Evolutionary conservation across 1,140 invertebrate genomes (phyloP).

Genomic region (Eueides isabella): DNA sequence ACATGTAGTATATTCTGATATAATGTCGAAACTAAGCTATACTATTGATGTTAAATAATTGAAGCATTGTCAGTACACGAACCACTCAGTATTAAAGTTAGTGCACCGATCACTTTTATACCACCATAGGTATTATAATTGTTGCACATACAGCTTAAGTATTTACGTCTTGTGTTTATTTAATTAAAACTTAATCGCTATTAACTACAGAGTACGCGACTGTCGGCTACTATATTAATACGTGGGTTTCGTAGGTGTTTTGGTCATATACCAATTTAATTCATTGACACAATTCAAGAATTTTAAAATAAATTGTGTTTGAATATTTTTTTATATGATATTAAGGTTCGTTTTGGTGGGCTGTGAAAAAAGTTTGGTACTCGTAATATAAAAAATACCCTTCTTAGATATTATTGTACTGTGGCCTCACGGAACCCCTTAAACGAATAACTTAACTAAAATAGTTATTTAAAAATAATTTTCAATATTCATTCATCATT

Average conservation of each 20-base stretch:
- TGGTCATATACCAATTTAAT: conserved; percentile 1
- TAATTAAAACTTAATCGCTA: background rate
- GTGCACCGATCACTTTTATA: conserved; percentile 64
- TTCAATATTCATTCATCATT: background rate
- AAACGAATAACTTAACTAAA: background rate
- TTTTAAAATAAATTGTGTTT: background rate
- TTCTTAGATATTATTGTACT: conserved; percentile 27
- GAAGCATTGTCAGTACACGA: conserved; percentile 35
- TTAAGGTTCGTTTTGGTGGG: conserved; percentile 28
- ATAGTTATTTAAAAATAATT: background rate
- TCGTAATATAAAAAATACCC: conserved; percentile 10
- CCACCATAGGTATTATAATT: conserved; percentile 37
- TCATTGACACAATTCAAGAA: background rate
- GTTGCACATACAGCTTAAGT: background rate
- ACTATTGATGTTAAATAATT: background rate
- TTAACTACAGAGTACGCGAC: no score
- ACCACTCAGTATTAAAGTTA: conserved; percentile 55
- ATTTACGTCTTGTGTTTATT: background rate
- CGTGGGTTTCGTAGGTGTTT: conserved; percentile 20
- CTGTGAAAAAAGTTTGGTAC: conserved; percentile 29
- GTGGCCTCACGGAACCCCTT: conserved; percentile 29
- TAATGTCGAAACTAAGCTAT: background rate
- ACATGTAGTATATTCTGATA: conserved; percentile 42
- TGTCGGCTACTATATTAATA: no score
- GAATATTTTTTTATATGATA: conserved; percentile 19